Evolutionary conservation across 2,797 vertebrate genomes (phyloP), one percentile per base, ranked within the genome.

Genomic region (Halcyon leucocephala): DNA sequence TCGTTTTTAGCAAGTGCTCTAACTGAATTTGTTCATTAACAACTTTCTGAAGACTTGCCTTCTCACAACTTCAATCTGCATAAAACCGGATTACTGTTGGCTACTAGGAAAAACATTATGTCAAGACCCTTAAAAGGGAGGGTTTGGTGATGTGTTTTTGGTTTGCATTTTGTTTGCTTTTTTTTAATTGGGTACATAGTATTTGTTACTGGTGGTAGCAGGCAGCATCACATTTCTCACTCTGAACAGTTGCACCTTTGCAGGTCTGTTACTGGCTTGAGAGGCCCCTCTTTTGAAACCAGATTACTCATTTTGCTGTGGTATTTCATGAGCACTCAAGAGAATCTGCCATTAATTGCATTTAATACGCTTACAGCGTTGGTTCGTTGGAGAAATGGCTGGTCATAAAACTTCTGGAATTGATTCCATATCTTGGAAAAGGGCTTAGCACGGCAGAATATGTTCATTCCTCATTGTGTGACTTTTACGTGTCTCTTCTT

Each of bases 331-430:
- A 66, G 51, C 12, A 9, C 89, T 89, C 44, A 49, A 49, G 76
- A 80, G 55, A 82, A 82, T 83, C 29, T 89, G 69, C 83, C 51
- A 62, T 84, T 86, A 95, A 67, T 78, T 91, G 37, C 29, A 19
- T 95, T 87, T 91, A 90, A 83, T 90, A 94, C 4, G 31, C 24
- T 70, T 78, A 35, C 0, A 4, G 60, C 15, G 9, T 49, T 70
- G 46, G 14, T 55, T 91, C 39, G 33, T 64, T 90, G 49, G 42
- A 89, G 39, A 93, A 91, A 41, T 0, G 5, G 26, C 35, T 66
- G 72, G 28, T 89, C 57, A 31, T 96, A 96, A 96, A 93, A 93
- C 20, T 77, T 84, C 19, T 70, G 90, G 64, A 87, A 19, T n/a
- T 86, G 35, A 20, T 95, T 42, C 61, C 2, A 0, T 74, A 29